phyloP scores from a whole-genome alignment of 2,113 vertebrate species.

The Vanacampus margaritifer region DNA sequence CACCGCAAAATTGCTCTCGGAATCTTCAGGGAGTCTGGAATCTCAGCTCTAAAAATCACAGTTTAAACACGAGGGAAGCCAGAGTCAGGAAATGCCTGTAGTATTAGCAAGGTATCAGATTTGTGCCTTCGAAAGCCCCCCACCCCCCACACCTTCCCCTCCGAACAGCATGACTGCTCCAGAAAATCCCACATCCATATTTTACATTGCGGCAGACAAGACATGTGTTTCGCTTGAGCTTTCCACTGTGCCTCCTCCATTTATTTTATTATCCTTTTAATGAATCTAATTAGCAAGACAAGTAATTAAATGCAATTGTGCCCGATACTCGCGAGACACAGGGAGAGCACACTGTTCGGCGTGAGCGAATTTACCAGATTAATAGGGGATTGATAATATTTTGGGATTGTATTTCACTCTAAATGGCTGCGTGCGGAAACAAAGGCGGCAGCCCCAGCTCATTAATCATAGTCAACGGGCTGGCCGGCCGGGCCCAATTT shows the following conservation, averaged over 20 bases:
- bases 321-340: slow-evolving; percentile 72
- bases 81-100: slow-evolving; percentile 74
- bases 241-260: slow-evolving; percentile 93
- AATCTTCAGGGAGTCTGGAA: slow-evolving; percentile 62
- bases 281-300: slow-evolving; percentile 99
- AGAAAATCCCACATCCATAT: slow-evolving; percentile 88
- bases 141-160: slow-evolving; percentile 32
- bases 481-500: slow-evolving; percentile 88
- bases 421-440: slow-evolving; percentile 95
- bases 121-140: slow-evolving; percentile 30
- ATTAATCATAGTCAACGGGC: slow-evolving; percentile 99
- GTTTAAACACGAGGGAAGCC: slow-evolving; percentile 60
- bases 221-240: slow-evolving; percentile 90
- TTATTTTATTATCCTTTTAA: slow-evolving; percentile 99
- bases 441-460: slow-evolving; percentile 94
- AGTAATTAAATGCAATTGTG: slow-evolving; percentile 99
- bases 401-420: slow-evolving; percentile 98
- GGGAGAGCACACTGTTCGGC: slow-evolving; percentile 75
- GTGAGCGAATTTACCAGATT: slow-evolving; percentile 94
- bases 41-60: slow-evolving; percentile 58
- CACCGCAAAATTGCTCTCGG: slow-evolving; percentile 52
- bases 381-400: slow-evolving; percentile 99
- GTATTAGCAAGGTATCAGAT: slow-evolving; percentile 71
- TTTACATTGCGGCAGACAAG: slow-evolving; percentile 87
- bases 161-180: slow-evolving; percentile 61